Evolutionary conservation across 2,888 invertebrate genomes (phyloP).

Genomic region (Rotaria macrura): DNA sequence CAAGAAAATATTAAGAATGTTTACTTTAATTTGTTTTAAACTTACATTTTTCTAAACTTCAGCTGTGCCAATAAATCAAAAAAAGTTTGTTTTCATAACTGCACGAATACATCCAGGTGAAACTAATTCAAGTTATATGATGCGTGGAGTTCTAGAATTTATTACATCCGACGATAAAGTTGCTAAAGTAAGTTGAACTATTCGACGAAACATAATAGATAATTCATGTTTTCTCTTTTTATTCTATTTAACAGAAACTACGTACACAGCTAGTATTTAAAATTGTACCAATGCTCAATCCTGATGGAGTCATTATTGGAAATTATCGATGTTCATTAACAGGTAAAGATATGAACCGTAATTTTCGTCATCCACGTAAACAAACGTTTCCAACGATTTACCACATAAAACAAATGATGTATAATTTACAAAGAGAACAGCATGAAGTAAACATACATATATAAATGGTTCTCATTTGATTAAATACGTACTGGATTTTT

Average conservation of each 20-base stretch:
- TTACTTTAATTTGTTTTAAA: not conserved
- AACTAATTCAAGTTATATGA: conserved; percentile 87
- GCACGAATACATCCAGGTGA: conserved; percentile 88
- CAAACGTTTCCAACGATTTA: conserved; percentile 48
- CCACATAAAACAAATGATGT: conserved; percentile 47
- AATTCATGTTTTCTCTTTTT: not conserved
- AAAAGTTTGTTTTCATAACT: conserved; percentile 61
- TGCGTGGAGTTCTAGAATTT: conserved; percentile 71
- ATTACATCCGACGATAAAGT: not conserved
- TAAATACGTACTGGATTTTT: not conserved
- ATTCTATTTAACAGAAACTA: conserved; percentile 57
- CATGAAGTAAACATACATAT: conserved; percentile 43
- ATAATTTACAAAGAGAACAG: conserved; percentile 39
- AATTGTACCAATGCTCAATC: conserved; percentile 86
- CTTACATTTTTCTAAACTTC: not conserved
- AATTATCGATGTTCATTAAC: conserved; percentile 50
- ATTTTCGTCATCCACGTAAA: conserved; percentile 48
- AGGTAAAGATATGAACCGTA: conserved; percentile 48
- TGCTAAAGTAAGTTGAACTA: conserved; percentile 44
- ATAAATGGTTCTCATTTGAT: too few relatives aligned
- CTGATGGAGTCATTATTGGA: conserved; percentile 74
- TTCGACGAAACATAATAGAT: not conserved
- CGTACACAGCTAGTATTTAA: conserved; percentile 87
- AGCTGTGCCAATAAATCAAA: conserved; percentile 35
- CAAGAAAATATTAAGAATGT: not conserved